Evolutionary conservation across 1,140 invertebrate species (phyloP), one percentile per base, ranked within the genome.

Genomic region (Drosophila sproati): DNA sequence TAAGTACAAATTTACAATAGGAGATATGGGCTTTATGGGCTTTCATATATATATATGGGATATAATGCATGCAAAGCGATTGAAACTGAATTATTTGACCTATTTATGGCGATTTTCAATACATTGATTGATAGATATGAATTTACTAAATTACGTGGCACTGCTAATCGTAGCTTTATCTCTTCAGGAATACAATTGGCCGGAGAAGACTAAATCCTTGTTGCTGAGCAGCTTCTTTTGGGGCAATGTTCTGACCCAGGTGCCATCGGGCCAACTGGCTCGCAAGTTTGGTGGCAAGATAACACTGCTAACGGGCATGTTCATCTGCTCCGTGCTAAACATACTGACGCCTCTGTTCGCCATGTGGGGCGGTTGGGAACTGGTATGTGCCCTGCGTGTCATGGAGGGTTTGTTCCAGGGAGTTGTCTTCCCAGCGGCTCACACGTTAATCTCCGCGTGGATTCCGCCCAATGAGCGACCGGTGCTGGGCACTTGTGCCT

Each of bases 381-480:
- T 94, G 48, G 93, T 68, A 87, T 96, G 57, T 87, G 91, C 93
- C 77, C 92, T 95, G 34, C 94, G 97, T 52, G 94, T 97, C 1
- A 74, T 96, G 0, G 95, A 96, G 87, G 97, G 98, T 1, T 91
- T 98, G 1, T 94, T 93, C 47, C 95, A 98, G 93, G 97, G 97
- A 6, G 94, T 96, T 1, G 94, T 96, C 31, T 96, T 96, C 79
- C 97, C 97, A 0, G 94, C 95, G 37, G 94, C 96, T 6, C 97
- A 98, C 82, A 95, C 95, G 0, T 92, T 98, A 2, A 93, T 98
- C 61, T 95, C 96, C 0, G 95, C 96, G 74, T 98, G 98, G 97
- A 94, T 93, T 2, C 95, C 95, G 1, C 83, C 92, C 2, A 89
- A 92, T 5, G 95, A 96, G 91, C 87, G 95, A 5, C 94, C 94